Conservation (phyloP, 2,888 invertebrate species). For the Sycophila texana region DNA sequence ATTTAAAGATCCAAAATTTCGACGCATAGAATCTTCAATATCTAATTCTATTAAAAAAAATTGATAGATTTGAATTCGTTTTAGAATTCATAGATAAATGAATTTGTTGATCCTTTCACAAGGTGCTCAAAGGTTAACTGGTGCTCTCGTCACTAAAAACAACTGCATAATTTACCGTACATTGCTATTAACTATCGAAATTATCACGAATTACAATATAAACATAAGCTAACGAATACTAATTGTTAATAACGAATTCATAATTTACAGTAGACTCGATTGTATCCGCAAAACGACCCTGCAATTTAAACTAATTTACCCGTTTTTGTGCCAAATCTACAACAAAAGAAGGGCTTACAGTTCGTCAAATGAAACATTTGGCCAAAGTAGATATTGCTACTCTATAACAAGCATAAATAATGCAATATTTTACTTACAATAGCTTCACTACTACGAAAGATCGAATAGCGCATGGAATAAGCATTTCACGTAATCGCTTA, state of each 20-base stretch:
- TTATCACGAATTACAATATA: constrained; percentile 2
- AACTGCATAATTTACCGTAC: constrained; percentile 9
- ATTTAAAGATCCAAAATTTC: neutral
- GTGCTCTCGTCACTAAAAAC: constrained; percentile 60
- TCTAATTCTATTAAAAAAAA: constrained; percentile 17
- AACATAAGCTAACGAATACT: constrained; percentile 11
- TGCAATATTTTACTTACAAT: constrained; percentile 4
- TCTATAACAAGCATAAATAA: neutral
- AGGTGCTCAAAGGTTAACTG: constrained; percentile 65
- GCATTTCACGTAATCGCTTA: too few relatives aligned
- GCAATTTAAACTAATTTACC: neutral
- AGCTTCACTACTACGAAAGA: neutral
- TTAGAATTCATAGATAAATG: constrained; percentile 58
- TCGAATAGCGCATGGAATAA: neutral
- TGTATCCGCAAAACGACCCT: neutral
- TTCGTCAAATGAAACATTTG: constrained; percentile 15
- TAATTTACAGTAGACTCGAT: constrained; percentile 29
- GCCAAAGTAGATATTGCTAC: constrained; percentile 39
- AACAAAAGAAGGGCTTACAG: neutral
- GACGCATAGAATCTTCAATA: neutral
- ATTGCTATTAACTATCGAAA: constrained; percentile 8
- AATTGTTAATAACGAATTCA: neutral
- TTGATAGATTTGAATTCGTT: constrained; percentile 62
- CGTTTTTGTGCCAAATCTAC: constrained; percentile 40
- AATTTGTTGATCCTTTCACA: constrained; percentile 46